Base-by-base conservation (phyloP, 2,797 vertebrate species). In the Dendrocincla tyrannina region DNA sequence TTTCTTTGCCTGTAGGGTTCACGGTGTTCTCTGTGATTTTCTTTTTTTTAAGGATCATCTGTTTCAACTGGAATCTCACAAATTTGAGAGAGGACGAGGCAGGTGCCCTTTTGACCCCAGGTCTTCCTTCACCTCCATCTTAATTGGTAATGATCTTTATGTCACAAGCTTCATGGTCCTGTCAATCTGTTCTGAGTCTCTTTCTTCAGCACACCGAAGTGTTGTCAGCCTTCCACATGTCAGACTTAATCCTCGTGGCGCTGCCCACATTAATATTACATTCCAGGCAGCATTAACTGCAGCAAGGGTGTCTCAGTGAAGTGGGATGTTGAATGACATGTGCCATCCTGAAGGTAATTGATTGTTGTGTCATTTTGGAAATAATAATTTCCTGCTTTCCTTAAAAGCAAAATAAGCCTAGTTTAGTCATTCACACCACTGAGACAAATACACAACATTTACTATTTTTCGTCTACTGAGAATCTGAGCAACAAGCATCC, bases 21-120 rank as follows among this genome's bases (percentile, higher is more conserved):
- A 88, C 7, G 10, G 58, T 83, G 23, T 23, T 90, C 78, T 96
- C 85, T 97, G 27, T 95, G 8, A 4, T 85, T 32, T 82, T 84
- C 89, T 78, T 78, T 83, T 55, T 95, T 89, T 93, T 23, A 96
- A 99, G 99, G 98, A 98, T 85, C 98, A 96, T 52, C 94, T 98
- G 70, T 99, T 99, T 97, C 96, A 97, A 69, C 97, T 99, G 95
- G 99, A 99, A 93, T 97, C 96, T 3, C 98, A 98, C 85, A 98
- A 98, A 85, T 77, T 98, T 37, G 98, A 99, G 91, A 98, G 98
- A 87, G 99, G 99, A 95, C 98, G 98, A 97, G 99, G 99, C 93
- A 98, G 98, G 88, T 99, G 99, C 95, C 99, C 99, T 4, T 99
- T 99, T 76, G 99, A 99, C 96, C 98, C 98, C 82, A 98, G 96